A percentile compares a stretch with the other conserved stretches of the same genome.
phyloP scores from a whole-genome alignment of 2,797 vertebrate species.

The Sphaeramia orbicularis region DNA sequence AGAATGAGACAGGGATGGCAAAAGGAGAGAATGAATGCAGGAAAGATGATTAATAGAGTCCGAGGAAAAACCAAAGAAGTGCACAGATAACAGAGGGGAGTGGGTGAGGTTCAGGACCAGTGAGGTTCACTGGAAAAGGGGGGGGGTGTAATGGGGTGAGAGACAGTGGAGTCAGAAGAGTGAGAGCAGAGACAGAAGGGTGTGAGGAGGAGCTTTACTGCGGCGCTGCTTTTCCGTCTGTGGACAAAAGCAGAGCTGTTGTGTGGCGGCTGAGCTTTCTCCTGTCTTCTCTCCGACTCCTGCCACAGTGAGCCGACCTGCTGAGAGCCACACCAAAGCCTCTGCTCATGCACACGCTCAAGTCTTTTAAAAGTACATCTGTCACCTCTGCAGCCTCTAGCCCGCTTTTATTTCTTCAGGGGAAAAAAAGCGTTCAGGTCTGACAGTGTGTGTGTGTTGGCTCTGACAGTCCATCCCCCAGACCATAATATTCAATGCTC shows the following conservation, averaged over 20 bases:
- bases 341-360: slow-evolving; percentile 52
- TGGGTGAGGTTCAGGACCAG: slow-evolving; percentile 36
- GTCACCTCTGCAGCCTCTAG: slow-evolving; percentile 50
- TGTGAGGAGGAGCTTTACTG: slow-evolving; percentile 69
- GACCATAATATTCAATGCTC: slow-evolving; percentile 34
- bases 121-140: slow-evolving; percentile 42
- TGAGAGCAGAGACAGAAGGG: slow-evolving; percentile 64
- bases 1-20: slow-evolving; percentile 14
- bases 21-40: slow-evolving; percentile 40
- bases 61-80: slow-evolving; percentile 28
- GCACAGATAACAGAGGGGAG: slow-evolving; percentile 44
- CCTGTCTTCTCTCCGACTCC: slow-evolving; percentile 75
- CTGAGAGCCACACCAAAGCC: slow-evolving; percentile 76
- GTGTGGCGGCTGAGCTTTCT: slow-evolving; percentile 70
- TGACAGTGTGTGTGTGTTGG: slow-evolving; percentile 27
- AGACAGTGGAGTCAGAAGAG: slow-evolving; percentile 41
- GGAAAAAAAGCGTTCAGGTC: slow-evolving; percentile 39
- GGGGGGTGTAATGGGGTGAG: slow-evolving; percentile 54
- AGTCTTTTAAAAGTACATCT: slow-evolving; percentile 73
- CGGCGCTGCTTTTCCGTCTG: slow-evolving; percentile 71
- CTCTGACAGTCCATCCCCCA: slow-evolving; percentile 43
- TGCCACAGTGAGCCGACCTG: slow-evolving; percentile 72
- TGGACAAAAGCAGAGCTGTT: slow-evolving; percentile 75
- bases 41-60: slow-evolving; percentile 37
- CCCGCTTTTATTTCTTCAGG: slow-evolving; percentile 51